Percentiles rank a stretch among this genome's conserved stretches.
These are phyloP conservation scores for Pseudoatta argentina DNA, from an alignment of 1,140 invertebrate species.

Conservation along the genomic window DNA sequence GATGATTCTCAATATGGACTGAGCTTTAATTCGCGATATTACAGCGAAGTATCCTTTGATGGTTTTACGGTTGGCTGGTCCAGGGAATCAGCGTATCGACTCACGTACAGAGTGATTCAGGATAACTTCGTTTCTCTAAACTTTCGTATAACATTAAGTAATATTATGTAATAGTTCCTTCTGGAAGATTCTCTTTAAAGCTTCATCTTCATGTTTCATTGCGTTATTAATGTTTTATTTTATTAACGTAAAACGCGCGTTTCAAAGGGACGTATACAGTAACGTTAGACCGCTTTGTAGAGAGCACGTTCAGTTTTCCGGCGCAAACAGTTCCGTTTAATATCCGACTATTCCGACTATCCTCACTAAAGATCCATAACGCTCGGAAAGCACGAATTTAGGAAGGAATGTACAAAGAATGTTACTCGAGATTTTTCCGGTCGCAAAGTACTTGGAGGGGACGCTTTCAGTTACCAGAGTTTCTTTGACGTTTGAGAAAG, in stretches of 20 bases:
- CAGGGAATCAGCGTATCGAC: neutral
- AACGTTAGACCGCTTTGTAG: slow-evolving; percentile 21
- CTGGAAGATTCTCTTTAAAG: neutral
- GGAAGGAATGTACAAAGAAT: neutral
- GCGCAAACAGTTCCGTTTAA: slow-evolving; percentile 39
- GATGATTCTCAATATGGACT: neutral
- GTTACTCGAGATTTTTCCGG: slow-evolving; percentile 17
- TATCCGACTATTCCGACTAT: slow-evolving; percentile 10
- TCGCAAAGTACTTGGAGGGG: neutral
- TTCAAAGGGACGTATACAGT: neutral
- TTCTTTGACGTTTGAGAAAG: neutral
- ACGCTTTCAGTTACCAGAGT: neutral
- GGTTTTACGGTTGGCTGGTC: neutral
- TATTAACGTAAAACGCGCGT: neutral
- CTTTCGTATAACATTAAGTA: too few species aligned
- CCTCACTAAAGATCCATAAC: neutral
- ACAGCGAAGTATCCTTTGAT: neutral
- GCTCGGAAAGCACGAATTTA: slow-evolving; percentile 11
- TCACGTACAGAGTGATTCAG: neutral
- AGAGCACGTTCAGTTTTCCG: too few species aligned
- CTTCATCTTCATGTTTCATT: neutral
- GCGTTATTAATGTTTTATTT: slow-evolving; percentile 6
- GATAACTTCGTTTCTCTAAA: neutral
- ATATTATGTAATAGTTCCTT: neutral
- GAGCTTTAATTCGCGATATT: slow-evolving; percentile 24